Evolutionary conservation across 2,113 vertebrate genomes (phyloP).

Genomic region (Gymnogyps californianus): DNA sequence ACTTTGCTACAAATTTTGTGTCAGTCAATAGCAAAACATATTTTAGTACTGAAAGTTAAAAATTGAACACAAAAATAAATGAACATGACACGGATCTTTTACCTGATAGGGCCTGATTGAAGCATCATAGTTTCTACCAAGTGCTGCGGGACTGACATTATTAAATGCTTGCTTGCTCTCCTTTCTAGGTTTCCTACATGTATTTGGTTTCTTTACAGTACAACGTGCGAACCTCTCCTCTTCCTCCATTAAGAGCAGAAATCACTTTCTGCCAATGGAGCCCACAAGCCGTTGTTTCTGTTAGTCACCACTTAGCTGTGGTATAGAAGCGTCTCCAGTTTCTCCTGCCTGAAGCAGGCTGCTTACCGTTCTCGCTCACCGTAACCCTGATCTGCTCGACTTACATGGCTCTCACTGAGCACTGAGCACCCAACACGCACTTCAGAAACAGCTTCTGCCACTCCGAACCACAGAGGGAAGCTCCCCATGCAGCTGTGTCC

Average conservation of each 20-base stretch:
- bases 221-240: background rate
- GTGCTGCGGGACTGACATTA: background rate
- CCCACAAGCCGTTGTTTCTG: background rate
- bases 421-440: rapidly evolving
- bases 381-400: rapidly evolving
- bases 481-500: background rate
- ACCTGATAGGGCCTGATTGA: background rate
- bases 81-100: background rate
- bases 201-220: background rate
- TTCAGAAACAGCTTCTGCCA: background rate
- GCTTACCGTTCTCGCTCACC: background rate
- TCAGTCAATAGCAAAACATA: background rate
- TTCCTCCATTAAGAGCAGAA: background rate
- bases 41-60: background rate
- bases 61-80: background rate
- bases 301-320: background rate
- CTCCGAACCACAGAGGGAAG: background rate
- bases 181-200: background rate
- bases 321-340: too few relatives aligned
- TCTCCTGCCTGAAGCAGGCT: background rate
- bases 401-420: background rate
- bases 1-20: background rate
- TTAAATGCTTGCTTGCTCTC: background rate
- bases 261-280: background rate
- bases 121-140: background rate